Evolutionary conservation across 2,113 vertebrate species (phyloP).

Genomic region (Diphyllodes magnificus): DNA sequence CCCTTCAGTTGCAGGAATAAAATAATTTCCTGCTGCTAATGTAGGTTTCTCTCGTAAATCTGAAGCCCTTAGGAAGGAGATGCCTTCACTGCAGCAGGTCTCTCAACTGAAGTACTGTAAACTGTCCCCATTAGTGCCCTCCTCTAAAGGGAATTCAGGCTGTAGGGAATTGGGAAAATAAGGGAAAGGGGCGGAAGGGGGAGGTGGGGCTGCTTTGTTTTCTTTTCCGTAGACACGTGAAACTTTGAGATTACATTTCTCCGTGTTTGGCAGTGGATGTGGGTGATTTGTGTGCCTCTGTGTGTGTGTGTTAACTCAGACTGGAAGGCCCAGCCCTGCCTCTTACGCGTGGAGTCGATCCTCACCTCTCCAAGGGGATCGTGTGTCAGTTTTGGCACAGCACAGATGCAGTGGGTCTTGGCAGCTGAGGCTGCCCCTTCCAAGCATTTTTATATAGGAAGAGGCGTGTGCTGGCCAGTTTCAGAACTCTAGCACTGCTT

Average conservation of each 20-base stretch:
- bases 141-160: background rate
- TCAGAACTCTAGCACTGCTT: slow-evolving; percentile 25
- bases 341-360: background rate
- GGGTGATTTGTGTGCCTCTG: background rate
- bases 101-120: background rate
- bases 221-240: background rate
- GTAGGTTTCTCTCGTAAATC: background rate
- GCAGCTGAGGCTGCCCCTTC: slow-evolving; percentile 11
- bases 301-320: background rate
- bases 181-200: background rate
- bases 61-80: background rate
- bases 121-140: background rate
- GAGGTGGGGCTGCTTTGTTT: background rate
- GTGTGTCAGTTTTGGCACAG: slow-evolving; percentile 20
- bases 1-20: background rate
- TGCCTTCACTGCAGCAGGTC: background rate
- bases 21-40: background rate
- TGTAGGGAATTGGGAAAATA: background rate
- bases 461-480: slow-evolving; percentile 32
- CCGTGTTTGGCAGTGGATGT: background rate
- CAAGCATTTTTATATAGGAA: slow-evolving; percentile 52
- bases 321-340: background rate
- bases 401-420: background rate
- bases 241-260: background rate
- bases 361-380: slow-evolving; percentile 1